These are phyloP conservation scores for Kryphioiulus occultus DNA, from an alignment of 2,888 invertebrate species.

Conservation along the genomic window DNA sequence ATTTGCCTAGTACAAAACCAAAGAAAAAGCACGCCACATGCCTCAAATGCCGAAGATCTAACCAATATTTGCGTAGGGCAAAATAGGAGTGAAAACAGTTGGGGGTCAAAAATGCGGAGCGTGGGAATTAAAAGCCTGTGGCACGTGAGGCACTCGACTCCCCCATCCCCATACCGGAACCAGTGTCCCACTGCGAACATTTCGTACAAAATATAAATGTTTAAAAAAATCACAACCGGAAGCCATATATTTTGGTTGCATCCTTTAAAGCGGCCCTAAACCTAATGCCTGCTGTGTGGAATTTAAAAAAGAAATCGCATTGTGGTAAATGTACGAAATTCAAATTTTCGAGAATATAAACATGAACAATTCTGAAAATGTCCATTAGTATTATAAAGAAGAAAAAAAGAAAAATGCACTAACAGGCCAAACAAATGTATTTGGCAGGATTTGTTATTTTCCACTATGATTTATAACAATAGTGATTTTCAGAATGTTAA, in stretches of 20 bases:
- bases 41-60: neutral
- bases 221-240: neutral
- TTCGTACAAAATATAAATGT: neutral
- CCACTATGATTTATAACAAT: no score
- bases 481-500: no score
- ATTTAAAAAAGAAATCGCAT: neutral
- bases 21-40: neutral
- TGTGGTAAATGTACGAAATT: neutral
- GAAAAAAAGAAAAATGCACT: no score
- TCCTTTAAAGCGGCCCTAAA: neutral
- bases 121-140: neutral
- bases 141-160: neutral
- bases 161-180: neutral
- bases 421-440: no score
- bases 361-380: no score
- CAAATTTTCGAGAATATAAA: no score
- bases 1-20: neutral
- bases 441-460: no score
- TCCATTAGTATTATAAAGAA: no score
- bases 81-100: neutral
- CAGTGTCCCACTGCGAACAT: neutral
- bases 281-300: neutral
- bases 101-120: neutral
- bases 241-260: neutral
- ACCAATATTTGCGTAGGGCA: neutral